Evolutionary conservation across 2,888 invertebrate species (phyloP).

Genomic region (Orthosia gothica): DNA sequence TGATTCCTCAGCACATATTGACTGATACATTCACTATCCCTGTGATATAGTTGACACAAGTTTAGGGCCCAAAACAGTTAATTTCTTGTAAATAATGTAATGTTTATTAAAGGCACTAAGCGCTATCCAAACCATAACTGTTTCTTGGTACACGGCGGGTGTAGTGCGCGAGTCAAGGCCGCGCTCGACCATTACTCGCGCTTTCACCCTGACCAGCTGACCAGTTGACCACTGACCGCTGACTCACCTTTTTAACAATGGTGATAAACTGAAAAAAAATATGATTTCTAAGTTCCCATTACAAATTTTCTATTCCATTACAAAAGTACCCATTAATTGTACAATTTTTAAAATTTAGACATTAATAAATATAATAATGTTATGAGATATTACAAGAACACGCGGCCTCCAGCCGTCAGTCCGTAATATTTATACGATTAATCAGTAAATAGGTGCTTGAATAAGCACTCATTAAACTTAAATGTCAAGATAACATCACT

Average conservation of each 20-base stretch:
- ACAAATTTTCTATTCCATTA: background rate
- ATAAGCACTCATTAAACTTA: background rate
- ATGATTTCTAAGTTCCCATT: background rate
- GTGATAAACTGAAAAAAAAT: too few species aligned
- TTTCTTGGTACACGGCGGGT: background rate
- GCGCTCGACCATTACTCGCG: background rate
- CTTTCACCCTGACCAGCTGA: background rate
- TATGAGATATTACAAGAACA: background rate
- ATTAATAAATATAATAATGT: background rate
- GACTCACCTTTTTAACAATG: too few species aligned
- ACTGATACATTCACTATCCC: too few species aligned
- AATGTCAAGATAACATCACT: conserved; percentile 34
- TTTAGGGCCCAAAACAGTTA: background rate
- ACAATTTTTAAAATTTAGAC: background rate
- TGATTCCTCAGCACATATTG: too few species aligned
- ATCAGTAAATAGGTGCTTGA: background rate
- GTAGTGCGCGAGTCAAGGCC: conserved; percentile 1
- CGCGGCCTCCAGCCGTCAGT: background rate
- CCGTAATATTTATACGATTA: background rate
- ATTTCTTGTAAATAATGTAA: background rate
- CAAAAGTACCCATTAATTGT: background rate
- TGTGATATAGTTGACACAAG: background rate
- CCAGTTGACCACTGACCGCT: background rate
- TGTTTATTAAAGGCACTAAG: background rate
- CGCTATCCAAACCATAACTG: background rate